A percentile compares a stretch with the other conserved stretches of the same genome.
Conservation (phyloP, 2,888 invertebrate genomes). For the Phortica magna region DNA sequence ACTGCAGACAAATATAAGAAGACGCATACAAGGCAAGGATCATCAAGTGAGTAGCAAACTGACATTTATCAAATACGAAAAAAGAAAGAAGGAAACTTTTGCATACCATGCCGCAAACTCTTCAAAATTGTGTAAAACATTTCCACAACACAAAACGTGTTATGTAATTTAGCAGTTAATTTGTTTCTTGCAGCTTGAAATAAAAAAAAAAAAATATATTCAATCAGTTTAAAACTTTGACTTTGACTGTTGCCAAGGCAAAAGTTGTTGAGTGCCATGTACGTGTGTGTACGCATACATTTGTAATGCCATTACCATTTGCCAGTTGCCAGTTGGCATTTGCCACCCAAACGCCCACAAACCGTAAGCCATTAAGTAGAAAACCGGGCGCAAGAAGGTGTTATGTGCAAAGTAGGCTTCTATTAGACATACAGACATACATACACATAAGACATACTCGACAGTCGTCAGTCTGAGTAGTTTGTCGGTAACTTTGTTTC, state of each 20-base stretch:
- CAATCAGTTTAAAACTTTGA: slow-evolving; percentile 26
- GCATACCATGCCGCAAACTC: background rate
- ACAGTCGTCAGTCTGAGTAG: too few relatives aligned
- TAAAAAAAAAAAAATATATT: too few relatives aligned
- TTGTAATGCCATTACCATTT: background rate
- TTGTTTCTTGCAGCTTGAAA: slow-evolving; percentile 10
- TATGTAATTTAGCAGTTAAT: slow-evolving; percentile 32
- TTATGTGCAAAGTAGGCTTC: too few relatives aligned
- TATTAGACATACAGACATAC: too few relatives aligned
- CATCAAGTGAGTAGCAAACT: background rate
- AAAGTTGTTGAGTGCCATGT: slow-evolving; percentile 28
- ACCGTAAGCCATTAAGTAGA: too few relatives aligned
- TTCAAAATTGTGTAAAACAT: background rate
- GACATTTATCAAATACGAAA: background rate
- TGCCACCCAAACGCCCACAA: too few relatives aligned
- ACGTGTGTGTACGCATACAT: background rate
- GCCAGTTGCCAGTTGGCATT: too few relatives aligned
- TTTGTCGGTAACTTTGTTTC: background rate
- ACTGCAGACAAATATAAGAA: slow-evolving; percentile 1
- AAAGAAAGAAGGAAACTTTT: background rate
- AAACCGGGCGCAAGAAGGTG: too few relatives aligned
- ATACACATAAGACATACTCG: too few relatives aligned
- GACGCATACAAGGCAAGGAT: background rate
- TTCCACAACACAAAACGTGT: background rate
- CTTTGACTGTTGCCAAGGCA: slow-evolving; percentile 24